Evolutionary conservation across 2,888 invertebrate species (phyloP), one percentile per base, ranked within the genome.

Genomic region (Chaitophorus viminalis): DNA sequence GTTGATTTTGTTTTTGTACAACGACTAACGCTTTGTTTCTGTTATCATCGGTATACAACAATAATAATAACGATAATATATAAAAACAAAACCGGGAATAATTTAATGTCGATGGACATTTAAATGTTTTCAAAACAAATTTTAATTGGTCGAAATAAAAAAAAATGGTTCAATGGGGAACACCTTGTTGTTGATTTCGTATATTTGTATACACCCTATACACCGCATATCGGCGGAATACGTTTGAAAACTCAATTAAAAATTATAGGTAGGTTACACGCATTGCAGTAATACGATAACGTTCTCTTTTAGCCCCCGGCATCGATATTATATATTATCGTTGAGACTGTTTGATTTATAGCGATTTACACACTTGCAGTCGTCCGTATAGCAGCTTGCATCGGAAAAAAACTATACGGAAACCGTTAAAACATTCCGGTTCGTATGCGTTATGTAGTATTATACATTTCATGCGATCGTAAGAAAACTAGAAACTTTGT

Each of bases 211-310:
- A 52, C 52, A 17, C 11, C 3, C 52, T 3, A 18, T 21, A 5
- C 25, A 3, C 6, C 25, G 4, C 21, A 60, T 25, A 1, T 60
- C 60, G 25, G 60, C 60, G 60, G 75, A 46, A 46, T 68, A 85
- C 46, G 46, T 77, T 85, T 85, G 75, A 75, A 75, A 83, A 60
- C 83, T 85, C 76, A 85, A 85, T 84, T 85, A 68, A 85, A 85
- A 85, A 39, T 5, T 46, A 46, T 14, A 3, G 46, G 46, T 46
- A 36, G 36, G 3, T 3, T 36, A 46, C 21, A 79, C 36, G 31
- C 82, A 1, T 65, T 11, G 2, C 33, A 54, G 74, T 21, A 72
- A 11, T 54, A 18, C n/a, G 29, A 17, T 3, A 52, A 46, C 46
- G 52, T 77, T n/a, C 21, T 36, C 17, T n/a, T 68, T 33, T 68